These are phyloP conservation scores for Nymphalis urticae DNA, from an alignment of 2,888 invertebrate genomes.

Conservation along the genomic window DNA sequence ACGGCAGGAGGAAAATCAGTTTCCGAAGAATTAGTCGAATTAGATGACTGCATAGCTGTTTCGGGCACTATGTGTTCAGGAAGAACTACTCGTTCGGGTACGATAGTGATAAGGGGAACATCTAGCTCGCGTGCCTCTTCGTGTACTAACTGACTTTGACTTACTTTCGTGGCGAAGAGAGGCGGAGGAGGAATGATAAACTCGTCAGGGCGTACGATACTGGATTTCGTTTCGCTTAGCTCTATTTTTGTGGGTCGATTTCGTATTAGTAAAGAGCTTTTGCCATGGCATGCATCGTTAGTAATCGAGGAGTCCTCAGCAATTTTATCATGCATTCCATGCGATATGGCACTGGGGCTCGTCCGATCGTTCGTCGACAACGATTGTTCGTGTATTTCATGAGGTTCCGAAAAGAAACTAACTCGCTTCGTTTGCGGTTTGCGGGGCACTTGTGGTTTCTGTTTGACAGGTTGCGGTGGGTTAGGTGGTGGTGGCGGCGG, in stretches of 20 bases:
- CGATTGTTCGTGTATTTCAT: slow-evolving; percentile 54
- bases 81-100: slow-evolving; percentile 68
- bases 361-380: slow-evolving; percentile 54
- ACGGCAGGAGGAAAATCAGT: slow-evolving; percentile 72
- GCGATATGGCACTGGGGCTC: slow-evolving; percentile 51
- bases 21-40: slow-evolving; percentile 69
- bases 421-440: slow-evolving; percentile 78
- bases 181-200: slow-evolving; percentile 78
- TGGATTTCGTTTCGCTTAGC: slow-evolving; percentile 59
- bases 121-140: slow-evolving; percentile 54
- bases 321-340: slow-evolving; percentile 61
- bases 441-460: slow-evolving; percentile 75
- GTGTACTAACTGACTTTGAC: slow-evolving; percentile 58
- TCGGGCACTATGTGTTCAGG: slow-evolving; percentile 69
- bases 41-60: slow-evolving; percentile 74
- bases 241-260: slow-evolving; percentile 59
- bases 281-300: slow-evolving; percentile 77
- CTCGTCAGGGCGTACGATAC: slow-evolving; percentile 67
- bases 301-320: slow-evolving; percentile 54
- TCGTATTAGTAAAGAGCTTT: slow-evolving; percentile 71
- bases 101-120: slow-evolving; percentile 65
- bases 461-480: slow-evolving; percentile 56
- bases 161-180: slow-evolving; percentile 72
- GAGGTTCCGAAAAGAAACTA: slow-evolving; percentile 72
- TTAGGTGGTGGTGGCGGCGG: slow-evolving; percentile 42